Base-by-base conservation (phyloP, 1,140 invertebrate species). In the Dreissena polymorpha region DNA sequence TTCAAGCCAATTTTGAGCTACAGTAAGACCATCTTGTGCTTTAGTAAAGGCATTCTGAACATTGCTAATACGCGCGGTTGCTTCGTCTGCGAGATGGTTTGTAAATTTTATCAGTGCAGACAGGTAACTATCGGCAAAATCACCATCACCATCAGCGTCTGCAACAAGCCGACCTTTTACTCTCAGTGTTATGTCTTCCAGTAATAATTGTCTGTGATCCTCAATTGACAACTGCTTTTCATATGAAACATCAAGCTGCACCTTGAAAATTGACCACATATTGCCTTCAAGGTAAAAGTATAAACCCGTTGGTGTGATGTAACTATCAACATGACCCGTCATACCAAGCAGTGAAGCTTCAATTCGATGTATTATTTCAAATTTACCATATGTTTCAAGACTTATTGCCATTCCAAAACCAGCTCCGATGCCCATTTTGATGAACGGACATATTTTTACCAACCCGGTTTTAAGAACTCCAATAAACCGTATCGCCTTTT, bases 101-200 rank as follows among this genome's bases (percentile, higher is more conserved):
- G 64, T 79, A 12, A 71, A 18, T 49, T 50, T 70, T 57, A 21
- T 55, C n/a, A 79, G 14, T 50, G 29, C 80, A 53, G 77, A 80
- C 13, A 84, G 14, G 70, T 77, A 80, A 69, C 81, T 80, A 25
- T 49, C 53, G 14, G 51, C n/a, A 63, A 86, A 86, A 51, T 60
- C 14, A 21, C 50, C 10, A 21, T 57, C 60, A 57, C 25, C 39
- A 70, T 63, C 21, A 6, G 65, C 50, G 6, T 76, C 74, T n/a
- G 23, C 55, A 10, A 80, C 23, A 13, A 81, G 76, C 6, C 65
- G 18, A 16, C 84, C 84, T 21, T 51, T 14, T 27, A 76, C 29
- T 23, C 14, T 49, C 18, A 70, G 70, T 73, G 13, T 51, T 50
- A 85, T 39, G 39, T 39, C 39, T 39, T 39, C 39, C 3, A 39